Evolutionary conservation across 2,113 vertebrate genomes (phyloP).

Genomic region (Anhinga anhinga): DNA sequence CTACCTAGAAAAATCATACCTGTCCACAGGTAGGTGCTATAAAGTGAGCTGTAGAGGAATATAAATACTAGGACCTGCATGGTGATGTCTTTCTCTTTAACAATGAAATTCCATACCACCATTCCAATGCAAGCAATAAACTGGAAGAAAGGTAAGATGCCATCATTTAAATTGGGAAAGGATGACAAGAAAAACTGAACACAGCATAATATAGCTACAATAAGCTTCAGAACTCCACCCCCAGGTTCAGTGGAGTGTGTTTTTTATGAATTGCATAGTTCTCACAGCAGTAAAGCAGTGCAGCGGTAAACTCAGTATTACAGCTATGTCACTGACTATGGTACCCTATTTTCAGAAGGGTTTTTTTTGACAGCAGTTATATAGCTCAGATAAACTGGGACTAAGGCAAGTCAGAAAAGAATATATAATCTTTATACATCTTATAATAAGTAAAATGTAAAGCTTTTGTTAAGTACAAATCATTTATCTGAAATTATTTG

Average conservation of each 20-base stretch:
- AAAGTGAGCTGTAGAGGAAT: slow-evolving; percentile 88
- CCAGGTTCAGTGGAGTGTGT: not conserved
- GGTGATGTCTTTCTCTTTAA: slow-evolving; percentile 78
- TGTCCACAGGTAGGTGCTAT: slow-evolving; percentile 93
- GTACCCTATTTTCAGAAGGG: not conserved
- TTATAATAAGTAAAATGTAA: not conserved
- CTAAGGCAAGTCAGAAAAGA: not conserved
- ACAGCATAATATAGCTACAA: not conserved
- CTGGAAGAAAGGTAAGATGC: slow-evolving; percentile 65
- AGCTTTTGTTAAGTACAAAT: not conserved
- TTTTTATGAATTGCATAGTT: not conserved
- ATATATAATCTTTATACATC: not conserved
- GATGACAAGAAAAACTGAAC: not conserved
- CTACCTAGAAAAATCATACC: slow-evolving; percentile 72
- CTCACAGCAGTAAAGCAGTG: not conserved
- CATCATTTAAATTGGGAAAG: not conserved
- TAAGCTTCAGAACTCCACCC: not conserved
- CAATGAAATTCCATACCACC: slow-evolving; percentile 91
- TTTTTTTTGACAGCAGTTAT: not conserved
- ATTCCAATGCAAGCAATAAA: slow-evolving; percentile 87
- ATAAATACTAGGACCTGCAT: slow-evolving; percentile 87
- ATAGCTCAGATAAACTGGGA: not conserved
- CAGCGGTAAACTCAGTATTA: not conserved
- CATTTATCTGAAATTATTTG: not conserved
- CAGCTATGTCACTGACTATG: not conserved